These are phyloP conservation scores for Capromys pilorides DNA, from an alignment of 2,797 vertebrate species.

Conservation along the genomic window DNA sequence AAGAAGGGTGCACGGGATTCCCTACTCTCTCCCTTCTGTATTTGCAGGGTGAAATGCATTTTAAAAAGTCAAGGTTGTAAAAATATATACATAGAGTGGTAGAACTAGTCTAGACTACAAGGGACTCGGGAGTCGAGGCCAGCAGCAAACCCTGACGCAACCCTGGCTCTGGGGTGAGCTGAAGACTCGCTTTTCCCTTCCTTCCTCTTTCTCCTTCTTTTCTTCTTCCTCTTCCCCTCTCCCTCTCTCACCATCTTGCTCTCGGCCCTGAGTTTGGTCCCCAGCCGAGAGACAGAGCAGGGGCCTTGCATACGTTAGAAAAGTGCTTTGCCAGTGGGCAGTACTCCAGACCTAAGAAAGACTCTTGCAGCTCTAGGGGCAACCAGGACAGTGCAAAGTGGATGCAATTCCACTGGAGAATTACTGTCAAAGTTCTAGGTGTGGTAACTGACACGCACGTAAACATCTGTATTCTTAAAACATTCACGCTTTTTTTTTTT, in stretches of 20 bases:
- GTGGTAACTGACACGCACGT: not conserved
- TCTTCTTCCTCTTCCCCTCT: not conserved
- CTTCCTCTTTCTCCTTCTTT: too few relatives aligned
- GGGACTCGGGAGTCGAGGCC: conserved; percentile 19
- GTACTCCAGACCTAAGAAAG: not conserved
- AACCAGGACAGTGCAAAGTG: not conserved
- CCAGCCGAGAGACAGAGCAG: not conserved
- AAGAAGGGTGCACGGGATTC: conserved; percentile 29
- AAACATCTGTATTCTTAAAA: not conserved
- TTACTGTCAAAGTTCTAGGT: not conserved
- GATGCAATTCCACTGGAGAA: not conserved
- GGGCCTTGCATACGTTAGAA: not conserved
- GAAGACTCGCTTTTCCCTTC: not conserved
- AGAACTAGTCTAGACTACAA: not conserved
- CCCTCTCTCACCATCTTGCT: not conserved
- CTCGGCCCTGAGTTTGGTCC: not conserved
- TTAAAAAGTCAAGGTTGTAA: conserved; percentile 45
- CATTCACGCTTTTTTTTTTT: not conserved
- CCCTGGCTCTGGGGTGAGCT: not conserved
- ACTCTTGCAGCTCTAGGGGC: not conserved
- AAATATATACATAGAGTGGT: conserved; percentile 21
- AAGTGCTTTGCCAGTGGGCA: not conserved
- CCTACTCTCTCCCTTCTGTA: conserved; percentile 49
- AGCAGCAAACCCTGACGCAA: not conserved
- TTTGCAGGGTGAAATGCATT: conserved; percentile 58